Conservation (phyloP, 2,888 invertebrate genomes). For the Arge pagana region DNA sequence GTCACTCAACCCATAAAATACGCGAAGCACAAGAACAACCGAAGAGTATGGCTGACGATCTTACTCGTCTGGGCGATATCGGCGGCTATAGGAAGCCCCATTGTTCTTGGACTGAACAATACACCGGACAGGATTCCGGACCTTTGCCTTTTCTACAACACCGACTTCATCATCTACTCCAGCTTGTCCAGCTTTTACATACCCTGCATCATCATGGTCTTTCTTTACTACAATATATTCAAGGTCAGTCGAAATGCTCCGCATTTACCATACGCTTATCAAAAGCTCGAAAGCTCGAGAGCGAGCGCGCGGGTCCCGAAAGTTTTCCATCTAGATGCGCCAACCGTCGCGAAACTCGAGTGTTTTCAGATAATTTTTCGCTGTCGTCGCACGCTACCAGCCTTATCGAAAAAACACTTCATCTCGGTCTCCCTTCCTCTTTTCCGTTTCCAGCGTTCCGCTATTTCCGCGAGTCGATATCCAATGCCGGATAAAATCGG, state of each 20-base stretch:
- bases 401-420: too few species aligned
- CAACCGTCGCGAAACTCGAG: too few species aligned
- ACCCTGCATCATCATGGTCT: slow-evolving; percentile 97
- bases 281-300: too few species aligned
- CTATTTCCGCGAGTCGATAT: too few species aligned
- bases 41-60: slow-evolving; percentile 92
- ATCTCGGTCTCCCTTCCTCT: too few species aligned
- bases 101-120: slow-evolving; percentile 94
- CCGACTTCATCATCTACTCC: slow-evolving; percentile 97
- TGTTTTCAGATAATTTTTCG: too few species aligned
- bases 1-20: slow-evolving; percentile 99
- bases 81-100: slow-evolving; percentile 93
- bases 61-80: slow-evolving; percentile 95
- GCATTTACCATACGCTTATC: too few species aligned
- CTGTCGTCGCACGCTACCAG: too few species aligned
- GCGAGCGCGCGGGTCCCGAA: too few species aligned
- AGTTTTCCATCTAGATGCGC: slow-evolving; percentile 10
- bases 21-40: slow-evolving; percentile 96
- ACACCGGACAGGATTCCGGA: slow-evolving; percentile 82
- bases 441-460: too few species aligned
- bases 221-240: slow-evolving; percentile 96
- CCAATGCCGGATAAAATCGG: too few species aligned
- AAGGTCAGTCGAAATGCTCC: slow-evolving; percentile 71
- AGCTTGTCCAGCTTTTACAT: slow-evolving; percentile 98
- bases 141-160: slow-evolving; percentile 95